Base-by-base conservation (phyloP, 1,140 invertebrate species). In the Brachionus calyciflorus region DNA sequence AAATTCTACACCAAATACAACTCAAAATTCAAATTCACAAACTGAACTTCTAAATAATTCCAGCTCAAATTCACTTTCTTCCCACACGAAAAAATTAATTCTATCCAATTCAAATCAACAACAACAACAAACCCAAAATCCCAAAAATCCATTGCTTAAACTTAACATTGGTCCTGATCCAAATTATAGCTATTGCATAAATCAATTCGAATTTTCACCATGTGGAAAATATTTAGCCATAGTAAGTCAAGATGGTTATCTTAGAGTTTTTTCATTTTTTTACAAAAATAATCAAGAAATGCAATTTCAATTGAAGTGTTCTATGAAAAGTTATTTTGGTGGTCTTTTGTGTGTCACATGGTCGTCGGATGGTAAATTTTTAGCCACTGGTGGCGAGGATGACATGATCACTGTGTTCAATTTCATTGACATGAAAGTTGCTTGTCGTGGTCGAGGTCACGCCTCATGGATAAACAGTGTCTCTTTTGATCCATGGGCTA, bases 401-500 rank as follows among this genome's bases (percentile, higher is more conserved):
- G 96, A 99, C 85, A 87, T 99, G 44, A 91, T 99, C 5, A 98
- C 96, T 7, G 91, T 99, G n/a, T 99, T 93, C 91, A 95, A 92
- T 57, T 90, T 96, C 82, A 24, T 26, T n/a, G 86, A 90, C 80
- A 94, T 98, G 81, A 87, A 94, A 63, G 94, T 99, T 9, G 91
- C 98, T 5, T 96, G 95, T 33, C 86, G 96, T 37, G 95, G 96
- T 3, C 93, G 97, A 83, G 97, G 89, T 33, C 89, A 90, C 81
- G 88, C 93, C 78, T 97, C 94, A 73, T 99, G 96, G 96, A 93
- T 99, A 6, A 83, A 82, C 77, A 93, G 94, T 14, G 94, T 98
- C 3, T 92, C 94, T 3, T 99, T 99, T 85, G 96, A 99, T 87
- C 91, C 92, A 0, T 94, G 69, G 69, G 46, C 69, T 7, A 73